phyloP scores from a whole-genome alignment of 2,888 invertebrate genomes.

The Uloborus plumipes region DNA sequence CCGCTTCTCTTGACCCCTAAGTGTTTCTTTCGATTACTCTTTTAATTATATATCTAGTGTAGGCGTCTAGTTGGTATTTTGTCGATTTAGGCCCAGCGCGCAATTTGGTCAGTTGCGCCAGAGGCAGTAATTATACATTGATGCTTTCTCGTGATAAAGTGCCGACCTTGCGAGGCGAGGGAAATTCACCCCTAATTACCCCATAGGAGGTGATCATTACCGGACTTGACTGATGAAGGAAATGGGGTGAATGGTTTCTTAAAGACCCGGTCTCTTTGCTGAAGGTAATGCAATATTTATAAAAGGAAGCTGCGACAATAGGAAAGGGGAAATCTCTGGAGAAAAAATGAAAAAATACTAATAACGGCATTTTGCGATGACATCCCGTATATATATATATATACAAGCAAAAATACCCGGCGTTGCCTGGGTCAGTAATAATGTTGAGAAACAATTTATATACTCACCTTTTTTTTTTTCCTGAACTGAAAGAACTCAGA shows the following conservation, averaged over 20 bases:
- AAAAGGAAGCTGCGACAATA: too few species aligned
- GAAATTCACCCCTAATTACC: conserved; percentile 36
- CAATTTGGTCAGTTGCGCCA: conserved; percentile 46
- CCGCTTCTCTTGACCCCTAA: conserved; percentile 32
- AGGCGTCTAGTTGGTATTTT: conserved; percentile 49
- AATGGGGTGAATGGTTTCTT: conserved; percentile 3
- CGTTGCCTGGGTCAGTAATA: too few species aligned
- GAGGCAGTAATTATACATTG: conserved; percentile 50
- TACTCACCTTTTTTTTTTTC: too few species aligned
- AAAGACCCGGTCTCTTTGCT: too few species aligned
- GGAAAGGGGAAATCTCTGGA: too few species aligned
- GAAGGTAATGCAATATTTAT: too few species aligned
- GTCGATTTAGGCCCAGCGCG: conserved; percentile 35
- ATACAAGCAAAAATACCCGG: too few species aligned
- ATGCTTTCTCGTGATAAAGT: conserved; percentile 16
- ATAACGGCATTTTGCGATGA: too few species aligned
- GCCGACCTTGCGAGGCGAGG: conserved; percentile 1
- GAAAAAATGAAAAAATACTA: too few species aligned
- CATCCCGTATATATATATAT: too few species aligned
- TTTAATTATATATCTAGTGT: conserved; percentile 56
- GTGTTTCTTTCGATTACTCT: conserved; percentile 12
- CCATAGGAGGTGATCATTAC: conserved; percentile 30
- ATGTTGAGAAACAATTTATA: too few species aligned
- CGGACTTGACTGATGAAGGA: conserved; percentile 10
- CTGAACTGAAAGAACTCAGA: too few species aligned